Conservation (phyloP, 2,888 invertebrate genomes). For the Idaea biselata region DNA sequence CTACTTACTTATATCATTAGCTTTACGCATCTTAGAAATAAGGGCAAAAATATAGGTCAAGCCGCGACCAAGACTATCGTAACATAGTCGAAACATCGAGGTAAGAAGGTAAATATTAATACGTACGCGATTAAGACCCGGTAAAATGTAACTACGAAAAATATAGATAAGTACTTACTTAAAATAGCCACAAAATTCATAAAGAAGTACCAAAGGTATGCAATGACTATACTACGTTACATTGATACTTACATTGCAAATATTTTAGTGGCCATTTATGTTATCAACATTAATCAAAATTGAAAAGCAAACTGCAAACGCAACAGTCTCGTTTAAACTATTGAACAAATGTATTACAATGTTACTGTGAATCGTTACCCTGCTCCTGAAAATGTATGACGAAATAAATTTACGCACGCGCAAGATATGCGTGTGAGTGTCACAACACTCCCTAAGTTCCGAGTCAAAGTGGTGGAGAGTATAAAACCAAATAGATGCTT, state of each 20-base stretch:
- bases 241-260: background rate
- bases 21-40: background rate
- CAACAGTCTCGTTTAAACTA: background rate
- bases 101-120: no score
- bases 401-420: constrained; percentile 25
- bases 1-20: background rate
- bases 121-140: no score
- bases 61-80: background rate
- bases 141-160: no score
- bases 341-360: constrained; percentile 17
- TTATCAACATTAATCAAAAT: constrained; percentile 16
- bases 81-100: no score
- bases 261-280: constrained; percentile 9
- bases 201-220: background rate
- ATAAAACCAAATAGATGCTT: constrained; percentile 56
- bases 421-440: constrained; percentile 26
- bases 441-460: constrained; percentile 33
- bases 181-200: background rate
- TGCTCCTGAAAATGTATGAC: constrained; percentile 9
- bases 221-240: no score
- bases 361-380: constrained; percentile 18
- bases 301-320: constrained; percentile 11
- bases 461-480: constrained; percentile 59
- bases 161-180: no score
- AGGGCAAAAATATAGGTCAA: background rate